phyloP scores from a whole-genome alignment of 2,797 vertebrate genomes.

The Lithobates pipiens region DNA sequence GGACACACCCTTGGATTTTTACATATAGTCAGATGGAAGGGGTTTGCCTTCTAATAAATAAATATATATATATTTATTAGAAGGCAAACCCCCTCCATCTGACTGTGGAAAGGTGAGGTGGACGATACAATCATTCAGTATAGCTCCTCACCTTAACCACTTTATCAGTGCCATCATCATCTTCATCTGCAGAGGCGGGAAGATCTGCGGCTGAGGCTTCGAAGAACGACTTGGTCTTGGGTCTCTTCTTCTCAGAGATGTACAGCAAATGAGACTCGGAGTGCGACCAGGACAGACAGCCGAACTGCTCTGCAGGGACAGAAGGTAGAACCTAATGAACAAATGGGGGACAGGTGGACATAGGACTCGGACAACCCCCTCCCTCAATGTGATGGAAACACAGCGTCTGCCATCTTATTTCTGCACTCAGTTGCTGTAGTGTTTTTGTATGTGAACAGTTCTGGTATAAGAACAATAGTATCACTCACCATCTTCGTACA shows the following conservation, averaged over 20 bases:
- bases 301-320: constrained; percentile 86
- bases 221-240: constrained; percentile 92
- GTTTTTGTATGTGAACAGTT: too few relatives aligned
- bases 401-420: too few relatives aligned
- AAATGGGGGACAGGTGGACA: not conserved
- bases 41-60: too few relatives aligned
- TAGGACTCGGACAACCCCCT: too few relatives aligned
- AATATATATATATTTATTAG: too few relatives aligned
- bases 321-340: not conserved
- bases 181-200: constrained; percentile 71
- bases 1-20: too few relatives aligned
- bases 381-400: too few relatives aligned
- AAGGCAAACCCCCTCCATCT: too few relatives aligned
- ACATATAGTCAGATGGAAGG: too few relatives aligned
- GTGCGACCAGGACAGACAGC: constrained; percentile 95
- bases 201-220: constrained; percentile 81
- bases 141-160: constrained; percentile 71
- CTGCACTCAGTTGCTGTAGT: too few relatives aligned
- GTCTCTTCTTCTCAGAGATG: constrained; percentile 93
- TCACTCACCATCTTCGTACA: constrained; percentile 90
- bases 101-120: too few relatives aligned
- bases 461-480: too few relatives aligned
- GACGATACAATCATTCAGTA: not conserved
- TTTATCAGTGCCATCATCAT: constrained; percentile 76
- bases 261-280: constrained; percentile 96